Base-by-base conservation (phyloP, 2,113 vertebrate species). In the Saccopteryx bilineata region DNA sequence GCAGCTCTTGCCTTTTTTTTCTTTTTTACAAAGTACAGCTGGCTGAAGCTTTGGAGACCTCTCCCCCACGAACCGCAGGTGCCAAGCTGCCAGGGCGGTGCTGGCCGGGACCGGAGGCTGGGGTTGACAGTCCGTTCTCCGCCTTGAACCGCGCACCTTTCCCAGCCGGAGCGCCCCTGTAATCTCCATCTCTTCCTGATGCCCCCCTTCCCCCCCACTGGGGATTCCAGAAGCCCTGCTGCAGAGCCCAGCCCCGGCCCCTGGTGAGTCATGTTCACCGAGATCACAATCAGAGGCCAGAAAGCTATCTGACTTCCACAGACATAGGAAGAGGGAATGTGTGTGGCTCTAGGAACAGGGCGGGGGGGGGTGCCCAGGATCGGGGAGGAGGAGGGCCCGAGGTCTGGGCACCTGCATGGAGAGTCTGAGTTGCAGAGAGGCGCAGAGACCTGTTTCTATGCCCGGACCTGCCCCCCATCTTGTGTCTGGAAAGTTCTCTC, bases 241-340 rank as follows among this genome's bases (percentile, higher is more conserved):
- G 66, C 54, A 66, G 65, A 90, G 85, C 60, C 93, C 90, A 95
- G 71, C 50, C 69, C 69, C 9, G 84, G 50, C 48, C 56, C 60
- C 50, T 94, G 58, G 12, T 93, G 95, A 94, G 56, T 96, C 76
- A 61, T 12, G 8, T 92, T 92, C 90, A 79, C 66, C 0, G 0
- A 83, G 81, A 94, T 87, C 95, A 96, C 94, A 95, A 91, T 56
- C 15, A 88, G 66, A 97, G 92, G 80, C 84, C 93, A 90, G 72
- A 66, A 58, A 85, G n/a, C 46, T 12, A 48, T 31, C 68, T 28
- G 28, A 28, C 69, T 82, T 60, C 48, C 52, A 92, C 1, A 92
- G 61, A 86, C 61, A 79, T 17, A n/a, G 84, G 72, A 56, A 79
- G 28, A 18, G 15, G 54, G 50, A 50, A 60, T 5, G 21, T 33